Base-by-base conservation (phyloP, 2,113 vertebrate species). In the Heptranchias perlo region DNA sequence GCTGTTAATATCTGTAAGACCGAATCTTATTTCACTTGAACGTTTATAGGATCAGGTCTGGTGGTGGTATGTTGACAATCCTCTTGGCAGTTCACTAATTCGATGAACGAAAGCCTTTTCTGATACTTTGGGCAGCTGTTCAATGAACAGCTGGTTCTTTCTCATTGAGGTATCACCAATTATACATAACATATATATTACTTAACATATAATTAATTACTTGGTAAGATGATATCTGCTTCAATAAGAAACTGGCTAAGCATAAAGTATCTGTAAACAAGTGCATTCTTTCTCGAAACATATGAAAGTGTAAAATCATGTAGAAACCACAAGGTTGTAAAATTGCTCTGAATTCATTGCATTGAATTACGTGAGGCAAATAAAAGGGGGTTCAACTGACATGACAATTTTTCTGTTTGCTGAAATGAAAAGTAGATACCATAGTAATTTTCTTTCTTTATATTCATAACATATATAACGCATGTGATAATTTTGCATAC, bases 101-200 rank as follows among this genome's bases (percentile, higher is more conserved):
- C 31, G 62, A 61, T 92, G 89, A 58, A 92, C 16, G 39, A 92
- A 62, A 92, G 58, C 35, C 54, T 23, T 35, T 16, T 62, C 58
- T 92, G 54, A 62, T 92, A 62, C 89, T n/a, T 62, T 62, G 61
- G 58, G 58, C 89, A 92, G 89, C 54, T 62, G 54, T 92, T 92
- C 35, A 39, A 92, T 35, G 7, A 92, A 35, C 35, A 62, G 31
- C 87, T 91, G 87, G 52, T 18, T 14, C 76, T 18, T 92, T 92
- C 62, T n/a, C 62, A 92, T 62, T 62, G n/a, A 62, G 35, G 21
- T 18, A 1, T 18, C 54, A 62, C 89, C 35, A 62, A 21, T 58
- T 54, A 35, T 35, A 58, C 49, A 35, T 16, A 91, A 91, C 21
- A 61, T 92, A 62, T n/a, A 92, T 39, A 39, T 62, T 92, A 62